Evolutionary conservation across 2,797 vertebrate species (phyloP), one percentile per base, ranked within the genome.

Genomic region (Eidolon dupreanum): DNA sequence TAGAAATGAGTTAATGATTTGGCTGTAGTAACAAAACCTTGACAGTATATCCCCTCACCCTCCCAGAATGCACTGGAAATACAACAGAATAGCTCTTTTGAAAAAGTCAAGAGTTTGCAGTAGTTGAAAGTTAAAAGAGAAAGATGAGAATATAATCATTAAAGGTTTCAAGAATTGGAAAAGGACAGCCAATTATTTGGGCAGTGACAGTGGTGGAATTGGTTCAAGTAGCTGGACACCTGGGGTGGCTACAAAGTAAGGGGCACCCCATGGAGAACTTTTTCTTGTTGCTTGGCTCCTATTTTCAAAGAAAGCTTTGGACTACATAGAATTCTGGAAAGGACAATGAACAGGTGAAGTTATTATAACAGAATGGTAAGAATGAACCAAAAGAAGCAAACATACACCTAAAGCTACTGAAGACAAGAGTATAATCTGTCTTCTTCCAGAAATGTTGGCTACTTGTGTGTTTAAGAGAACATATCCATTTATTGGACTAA

Each of bases 261-360:
- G 4, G 24, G 6, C 9, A 33, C 31, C 0, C 11, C 33, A 38
- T 36, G 33, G 36, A 82, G 73, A 71, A 57, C 15, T 61, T 77
- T 73, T 83, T 17, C 33, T 90, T 86, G 8, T 17, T 77, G 24
- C 17, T 36, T 90, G 81, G 41, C 43, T 61, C 33, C 74, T 43
- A 19, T 73, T 92, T 96, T 96, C 85, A 78, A 86, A 93, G 43
- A 93, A 46, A 38, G 16, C 63, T 26, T 33, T 81, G 20, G 12
- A 36, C 10, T 78, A 20, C 33, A 51, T 24, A 70, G 12, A 65
- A 91, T 51, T 26, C 19, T 81, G 33, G 15, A 82, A 73, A 43
- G 2, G 12, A n/a, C 77, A 90, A 51, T 20, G 36, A 61, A 49
- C 5, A 46, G 51, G 31, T 36, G 6, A 79, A 70, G 28, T 43